Base-by-base conservation (phyloP, 2,797 vertebrate genomes). In the Acanthurus leucopareius region DNA sequence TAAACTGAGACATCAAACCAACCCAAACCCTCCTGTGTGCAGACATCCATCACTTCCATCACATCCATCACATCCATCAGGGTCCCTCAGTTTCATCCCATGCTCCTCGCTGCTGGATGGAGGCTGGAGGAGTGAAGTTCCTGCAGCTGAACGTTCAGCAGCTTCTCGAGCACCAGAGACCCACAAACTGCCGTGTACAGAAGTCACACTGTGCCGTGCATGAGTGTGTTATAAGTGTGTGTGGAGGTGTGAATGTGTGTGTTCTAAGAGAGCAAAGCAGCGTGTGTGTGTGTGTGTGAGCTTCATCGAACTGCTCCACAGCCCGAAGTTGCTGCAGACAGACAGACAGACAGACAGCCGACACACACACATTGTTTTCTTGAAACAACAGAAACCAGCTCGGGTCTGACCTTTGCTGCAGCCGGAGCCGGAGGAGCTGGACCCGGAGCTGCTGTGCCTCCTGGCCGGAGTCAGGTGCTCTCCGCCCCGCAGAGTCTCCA, bases 361-460 rank as follows among this genome's bases (percentile, higher is more conserved):
- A 16, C 57, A 67, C 15, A 25, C 25, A 25, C 25, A 25, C 25
- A 25, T 25, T 25, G 25, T 25, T 25, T 25, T 25, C 25, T 25
- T 25, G 25, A 25, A 54, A 25, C 3, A 5, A 20, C 35, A 32
- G 2, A 58, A n/a, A 35, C 0, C 60, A 2, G 28, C 40, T 10
- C 5, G 2, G 11, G 15, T 75, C 92, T 91, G 91, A 96, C 96
- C 94, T 96, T 93, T 94, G 86, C 94, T 88, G 84, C 70, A 75
- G 86, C 92, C 82, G 85, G 94, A 93, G 82, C 59, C 57, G 77
- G 69, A 77, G 66, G 72, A 66, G 91, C 93, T 81, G 90, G 88
- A 83, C 82, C 91, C 86, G 87, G 95, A 93, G 90, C 95, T 93
- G 94, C 94, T 94, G 90, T 92, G 95, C 69, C 94, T 93, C 88